phyloP scores from a whole-genome alignment of 2,113 vertebrate genomes.

The Carlito syrichta region DNA sequence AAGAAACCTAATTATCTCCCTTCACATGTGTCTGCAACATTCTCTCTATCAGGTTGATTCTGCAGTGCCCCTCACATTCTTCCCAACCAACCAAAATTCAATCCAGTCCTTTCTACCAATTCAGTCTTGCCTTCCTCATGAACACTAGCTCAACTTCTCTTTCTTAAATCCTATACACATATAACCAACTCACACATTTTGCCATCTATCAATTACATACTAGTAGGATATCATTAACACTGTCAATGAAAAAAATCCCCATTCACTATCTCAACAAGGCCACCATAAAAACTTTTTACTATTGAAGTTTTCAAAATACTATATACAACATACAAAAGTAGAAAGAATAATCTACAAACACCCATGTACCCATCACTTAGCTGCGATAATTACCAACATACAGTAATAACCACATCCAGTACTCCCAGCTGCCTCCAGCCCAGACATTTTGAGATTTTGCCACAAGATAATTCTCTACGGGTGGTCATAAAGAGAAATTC shows the following conservation, averaged over 20 bases:
- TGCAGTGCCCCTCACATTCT: neutral
- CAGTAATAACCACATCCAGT: neutral
- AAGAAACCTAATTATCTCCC: neutral
- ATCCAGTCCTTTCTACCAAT: no score
- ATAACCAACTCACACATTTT: neutral
- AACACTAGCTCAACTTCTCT: neutral
- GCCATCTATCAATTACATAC: neutral
- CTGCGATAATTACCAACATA: neutral
- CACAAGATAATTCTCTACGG: neutral
- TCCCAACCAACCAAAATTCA: neutral
- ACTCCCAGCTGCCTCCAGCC: neutral
- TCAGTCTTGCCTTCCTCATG: neutral
- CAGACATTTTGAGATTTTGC: neutral
- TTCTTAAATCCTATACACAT: neutral
- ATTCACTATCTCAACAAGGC: neutral
- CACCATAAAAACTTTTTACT: neutral
- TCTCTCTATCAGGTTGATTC: neutral
- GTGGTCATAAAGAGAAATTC: neutral
- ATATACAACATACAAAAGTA: neutral
- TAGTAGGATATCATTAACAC: neutral
- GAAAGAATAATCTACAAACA: neutral
- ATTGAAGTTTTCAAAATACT: neutral
- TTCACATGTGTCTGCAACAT: neutral
- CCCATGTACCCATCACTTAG: neutral
- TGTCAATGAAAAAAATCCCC: no score